phyloP scores from a whole-genome alignment of 2,797 vertebrate genomes.

The Hemitrygon akajei region DNA sequence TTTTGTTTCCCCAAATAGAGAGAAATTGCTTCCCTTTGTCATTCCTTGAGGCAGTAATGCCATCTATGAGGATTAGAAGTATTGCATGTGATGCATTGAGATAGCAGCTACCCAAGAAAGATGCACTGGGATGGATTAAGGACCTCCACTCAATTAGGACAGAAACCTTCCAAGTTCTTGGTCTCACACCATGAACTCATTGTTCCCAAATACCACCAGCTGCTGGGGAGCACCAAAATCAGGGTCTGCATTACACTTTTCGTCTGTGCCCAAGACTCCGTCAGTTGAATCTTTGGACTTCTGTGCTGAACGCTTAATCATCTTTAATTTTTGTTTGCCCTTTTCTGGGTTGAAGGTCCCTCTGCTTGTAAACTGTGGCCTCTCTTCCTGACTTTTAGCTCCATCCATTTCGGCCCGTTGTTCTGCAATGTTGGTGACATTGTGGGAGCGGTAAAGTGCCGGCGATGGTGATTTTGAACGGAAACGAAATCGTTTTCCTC shows the following conservation, averaged over 20 bases:
- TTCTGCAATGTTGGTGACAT: constrained; percentile 34
- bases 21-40: constrained; percentile 30
- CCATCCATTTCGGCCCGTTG: constrained; percentile 52
- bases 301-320: constrained; percentile 66
- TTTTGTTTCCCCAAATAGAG: neutral
- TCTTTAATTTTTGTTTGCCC: constrained; percentile 86
- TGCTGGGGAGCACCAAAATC: constrained; percentile 63
- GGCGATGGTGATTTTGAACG: constrained; percentile 71
- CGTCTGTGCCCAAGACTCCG: constrained; percentile 50
- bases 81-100: constrained; percentile 17
- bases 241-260: constrained; percentile 60
- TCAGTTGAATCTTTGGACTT: constrained; percentile 73
- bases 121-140: constrained; percentile 38
- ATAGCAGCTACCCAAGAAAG: constrained; percentile 37
- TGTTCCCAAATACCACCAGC: constrained; percentile 77
- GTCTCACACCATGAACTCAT: constrained; percentile 96
- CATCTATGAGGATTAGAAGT: neutral
- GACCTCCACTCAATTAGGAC: constrained; percentile 36
- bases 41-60: constrained; percentile 29
- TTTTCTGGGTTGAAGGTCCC: constrained; percentile 91
- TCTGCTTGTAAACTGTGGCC: constrained; percentile 77
- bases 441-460: constrained; percentile 65
- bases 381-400: constrained; percentile 59
- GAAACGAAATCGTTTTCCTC: constrained; percentile 70
- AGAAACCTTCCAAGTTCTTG: neutral